phyloP scores from a whole-genome alignment of 2,113 vertebrate genomes.

The Dryoscopus gambensis region DNA sequence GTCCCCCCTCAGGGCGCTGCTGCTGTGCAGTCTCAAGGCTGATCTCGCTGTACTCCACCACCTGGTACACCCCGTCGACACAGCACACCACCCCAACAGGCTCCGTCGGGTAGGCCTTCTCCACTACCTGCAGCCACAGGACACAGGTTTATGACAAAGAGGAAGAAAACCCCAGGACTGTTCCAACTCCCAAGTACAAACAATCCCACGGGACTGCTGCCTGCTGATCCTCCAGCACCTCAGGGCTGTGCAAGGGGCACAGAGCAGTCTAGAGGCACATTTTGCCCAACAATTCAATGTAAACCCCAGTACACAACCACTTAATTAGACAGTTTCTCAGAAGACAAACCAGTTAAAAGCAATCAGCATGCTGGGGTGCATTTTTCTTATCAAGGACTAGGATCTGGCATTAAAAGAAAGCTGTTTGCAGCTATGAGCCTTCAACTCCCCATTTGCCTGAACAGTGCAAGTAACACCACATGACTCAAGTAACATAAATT shows the following conservation, averaged over 20 bases:
- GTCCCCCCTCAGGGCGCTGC: slow-evolving; percentile 61
- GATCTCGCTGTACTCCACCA: slow-evolving; percentile 95
- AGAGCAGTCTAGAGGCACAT: not conserved
- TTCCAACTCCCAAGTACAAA: not conserved
- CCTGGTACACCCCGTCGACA: slow-evolving; percentile 82
- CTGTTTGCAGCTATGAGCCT: not conserved
- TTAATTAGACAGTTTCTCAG: not conserved
- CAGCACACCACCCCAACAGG: slow-evolving; percentile 91
- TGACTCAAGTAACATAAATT: not conserved
- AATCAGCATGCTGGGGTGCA: not conserved
- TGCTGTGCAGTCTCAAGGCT: slow-evolving; percentile 69
- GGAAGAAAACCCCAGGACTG: not conserved
- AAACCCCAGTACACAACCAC: not conserved
- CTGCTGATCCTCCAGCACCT: not conserved
- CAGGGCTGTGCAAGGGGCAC: not conserved
- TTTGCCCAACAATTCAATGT: not conserved
- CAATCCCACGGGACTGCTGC: not conserved
- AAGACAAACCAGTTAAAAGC: not conserved
- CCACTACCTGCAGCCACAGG: slow-evolving; percentile 82
- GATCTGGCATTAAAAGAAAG: not conserved
- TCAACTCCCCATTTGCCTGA: not conserved
- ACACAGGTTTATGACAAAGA: not conserved
- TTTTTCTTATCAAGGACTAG: not conserved
- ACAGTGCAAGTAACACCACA: too few species aligned
- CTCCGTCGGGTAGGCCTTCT: slow-evolving; percentile 83